phyloP scores from a whole-genome alignment of 1,140 invertebrate species.

The Calosoma granatense region DNA sequence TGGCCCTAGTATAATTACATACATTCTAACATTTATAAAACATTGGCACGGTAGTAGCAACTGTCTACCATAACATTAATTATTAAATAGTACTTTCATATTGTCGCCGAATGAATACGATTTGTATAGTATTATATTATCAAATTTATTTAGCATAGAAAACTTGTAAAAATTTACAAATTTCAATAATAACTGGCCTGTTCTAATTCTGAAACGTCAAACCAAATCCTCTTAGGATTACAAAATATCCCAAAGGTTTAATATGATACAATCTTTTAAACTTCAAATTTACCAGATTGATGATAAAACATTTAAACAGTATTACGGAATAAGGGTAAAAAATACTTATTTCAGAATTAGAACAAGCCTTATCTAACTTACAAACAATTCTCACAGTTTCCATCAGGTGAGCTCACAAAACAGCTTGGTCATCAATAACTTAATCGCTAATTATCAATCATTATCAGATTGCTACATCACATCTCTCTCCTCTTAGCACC shows the following conservation, averaged over 20 bases:
- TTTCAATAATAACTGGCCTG: no score
- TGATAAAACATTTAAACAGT: no score
- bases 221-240: not conserved
- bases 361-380: not conserved
- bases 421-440: not conserved
- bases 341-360: no score
- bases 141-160: not conserved
- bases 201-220: no score
- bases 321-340: no score
- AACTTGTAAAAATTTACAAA: not conserved
- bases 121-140: not conserved
- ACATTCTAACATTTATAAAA: slow-evolving; percentile 6
- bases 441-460: not conserved
- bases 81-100: not conserved
- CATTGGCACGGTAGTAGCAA: not conserved
- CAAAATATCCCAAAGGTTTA: not conserved
- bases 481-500: not conserved
- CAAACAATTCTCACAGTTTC: not conserved
- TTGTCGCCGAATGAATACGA: not conserved
- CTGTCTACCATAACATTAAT: not conserved
- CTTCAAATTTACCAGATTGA: not conserved
- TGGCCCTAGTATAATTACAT: not conserved
- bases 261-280: not conserved
- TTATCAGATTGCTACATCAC: not conserved
- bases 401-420: not conserved